A percentile compares a stretch with the other conserved stretches of the same genome.
phyloP scores from a whole-genome alignment of 1,140 invertebrate species.

The Drosophila setifemur region DNA sequence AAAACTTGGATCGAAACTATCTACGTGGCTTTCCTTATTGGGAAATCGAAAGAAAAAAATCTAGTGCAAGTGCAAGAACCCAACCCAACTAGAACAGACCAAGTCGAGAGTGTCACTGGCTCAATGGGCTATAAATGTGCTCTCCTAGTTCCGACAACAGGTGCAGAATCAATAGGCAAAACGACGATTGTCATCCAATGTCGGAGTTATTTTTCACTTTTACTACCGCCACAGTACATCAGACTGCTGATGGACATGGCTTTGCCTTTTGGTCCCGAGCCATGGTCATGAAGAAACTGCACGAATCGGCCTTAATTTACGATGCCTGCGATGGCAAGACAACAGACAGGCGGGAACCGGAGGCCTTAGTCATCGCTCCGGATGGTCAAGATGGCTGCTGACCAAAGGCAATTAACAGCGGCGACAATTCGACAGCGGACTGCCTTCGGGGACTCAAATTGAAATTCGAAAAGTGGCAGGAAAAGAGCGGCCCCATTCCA shows the following conservation, averaged over 20 bases:
- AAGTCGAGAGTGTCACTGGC: not conserved
- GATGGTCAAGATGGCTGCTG: conserved; percentile 16
- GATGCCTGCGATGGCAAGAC: conserved; percentile 25
- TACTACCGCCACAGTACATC: no score
- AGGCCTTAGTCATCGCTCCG: conserved; percentile 33
- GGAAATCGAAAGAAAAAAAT: no score
- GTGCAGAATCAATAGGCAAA: conserved; percentile 65
- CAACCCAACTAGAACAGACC: no score
- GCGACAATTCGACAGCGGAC: conserved; percentile 65
- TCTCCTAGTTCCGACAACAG: conserved; percentile 32
- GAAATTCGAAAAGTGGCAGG: conserved; percentile 49
- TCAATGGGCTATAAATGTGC: conserved; percentile 17
- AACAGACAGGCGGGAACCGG: conserved; percentile 5
- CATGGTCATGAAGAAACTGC: conserved; percentile 7
- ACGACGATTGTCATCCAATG: conserved; percentile 27
- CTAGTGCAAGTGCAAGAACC: no score
- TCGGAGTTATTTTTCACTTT: conserved; percentile 69
- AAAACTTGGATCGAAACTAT: no score
- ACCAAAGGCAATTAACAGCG: conserved; percentile 57
- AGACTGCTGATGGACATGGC: not conserved
- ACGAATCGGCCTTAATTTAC: conserved; percentile 57
- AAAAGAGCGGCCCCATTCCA: conserved; percentile 11
- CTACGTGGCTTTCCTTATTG: no score
- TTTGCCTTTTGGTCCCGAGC: not conserved
- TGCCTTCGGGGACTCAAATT: conserved; percentile 43